phyloP scores from a whole-genome alignment of 2,797 vertebrate species.

The Pogonophryne albipinna region DNA sequence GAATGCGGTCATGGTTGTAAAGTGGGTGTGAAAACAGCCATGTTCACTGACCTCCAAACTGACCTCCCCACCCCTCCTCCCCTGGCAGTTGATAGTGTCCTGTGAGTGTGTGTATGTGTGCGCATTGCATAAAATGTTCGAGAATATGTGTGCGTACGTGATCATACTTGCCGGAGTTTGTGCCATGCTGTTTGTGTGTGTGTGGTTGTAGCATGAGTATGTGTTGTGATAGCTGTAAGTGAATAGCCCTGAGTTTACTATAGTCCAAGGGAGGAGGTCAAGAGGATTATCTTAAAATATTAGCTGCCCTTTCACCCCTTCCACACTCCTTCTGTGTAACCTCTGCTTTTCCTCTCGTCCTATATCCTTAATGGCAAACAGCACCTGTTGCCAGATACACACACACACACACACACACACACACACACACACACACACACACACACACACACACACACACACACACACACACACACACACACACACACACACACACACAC shows the following conservation, averaged over 20 bases:
- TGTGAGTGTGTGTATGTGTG: conserved; percentile 10
- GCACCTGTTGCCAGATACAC: conserved; percentile 63
- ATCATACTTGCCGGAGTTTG: conserved; percentile 29
- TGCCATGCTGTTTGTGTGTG: conserved; percentile 10
- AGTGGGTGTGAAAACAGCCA: conserved; percentile 80
- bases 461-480: not conserved
- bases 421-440: conserved; percentile 16
- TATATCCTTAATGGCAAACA: conserved; percentile 29
- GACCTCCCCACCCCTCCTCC: conserved; percentile 67
- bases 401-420: not conserved
- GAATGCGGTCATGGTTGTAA: conserved; percentile 79
- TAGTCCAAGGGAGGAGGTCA: conserved; percentile 66
- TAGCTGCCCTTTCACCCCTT: conserved; percentile 57
- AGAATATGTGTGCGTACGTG: conserved; percentile 10
- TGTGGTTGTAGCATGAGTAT: conserved; percentile 11
- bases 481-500: not conserved
- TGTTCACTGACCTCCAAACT: conserved; percentile 72
- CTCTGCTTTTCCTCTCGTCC: conserved; percentile 1
- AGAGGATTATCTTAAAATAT: conserved; percentile 83
- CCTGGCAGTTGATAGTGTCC: conserved; percentile 58
- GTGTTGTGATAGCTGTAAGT: conserved; percentile 55
- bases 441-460: conserved; percentile 11
- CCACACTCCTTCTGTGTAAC: conserved; percentile 32
- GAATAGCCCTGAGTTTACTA: conserved; percentile 61
- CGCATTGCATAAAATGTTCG: conserved; percentile 4